Base-by-base conservation (phyloP, 2,797 vertebrate species). In the Lagorchestes hirsutus region DNA sequence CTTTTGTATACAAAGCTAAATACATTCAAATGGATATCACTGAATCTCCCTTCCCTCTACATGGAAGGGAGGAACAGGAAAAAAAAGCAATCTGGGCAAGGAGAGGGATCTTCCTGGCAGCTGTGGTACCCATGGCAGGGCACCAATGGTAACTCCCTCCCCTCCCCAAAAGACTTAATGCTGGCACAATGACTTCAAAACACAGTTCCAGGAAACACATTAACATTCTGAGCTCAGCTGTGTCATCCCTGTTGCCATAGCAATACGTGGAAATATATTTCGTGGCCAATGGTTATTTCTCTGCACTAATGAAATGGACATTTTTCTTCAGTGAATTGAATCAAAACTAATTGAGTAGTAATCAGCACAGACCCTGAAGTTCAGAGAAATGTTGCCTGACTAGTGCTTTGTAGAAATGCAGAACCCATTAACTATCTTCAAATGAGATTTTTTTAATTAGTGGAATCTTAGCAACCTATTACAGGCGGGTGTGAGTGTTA, bases 271-370 rank as follows among this genome's bases (percentile, higher is more conserved):
- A 95, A 96, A 95, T 98, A 96, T 95, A 91, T 97, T 98, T 97
- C 97, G 97, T 97, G 97, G 98, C 97, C 97, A 96, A 82, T 97
- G 97, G 95, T 98, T 98, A 96, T 98, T 98, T 98, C 97, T 96
- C 95, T 62, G 91, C 97, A 95, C 98, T 98, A 97, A 98, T 98
- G 98, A 98, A 99, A 98, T 62, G 93, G 97, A 97, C 97, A 97
- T 98, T 98, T 99, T 98, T 98, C 98, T 98, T 97, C 98, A 97
- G 97, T 96, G 98, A 98, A 98, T 96, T 98, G 98, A 98, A 98
- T 98, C 98, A 97, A 97, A 98, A 98, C 98, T 98, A 98, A 98
- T 98, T 98, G 98, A 98, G 97, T 95, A 97, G 96, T 98, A 98
- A 98, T 98, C 98, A 98, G 98, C 92, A 57, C 96, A 96, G 97